A percentile compares a stretch with the other conserved stretches of the same genome.
These are phyloP conservation scores for Automeris io DNA, from an alignment of 2,888 invertebrate genomes.

Conservation along the genomic window DNA sequence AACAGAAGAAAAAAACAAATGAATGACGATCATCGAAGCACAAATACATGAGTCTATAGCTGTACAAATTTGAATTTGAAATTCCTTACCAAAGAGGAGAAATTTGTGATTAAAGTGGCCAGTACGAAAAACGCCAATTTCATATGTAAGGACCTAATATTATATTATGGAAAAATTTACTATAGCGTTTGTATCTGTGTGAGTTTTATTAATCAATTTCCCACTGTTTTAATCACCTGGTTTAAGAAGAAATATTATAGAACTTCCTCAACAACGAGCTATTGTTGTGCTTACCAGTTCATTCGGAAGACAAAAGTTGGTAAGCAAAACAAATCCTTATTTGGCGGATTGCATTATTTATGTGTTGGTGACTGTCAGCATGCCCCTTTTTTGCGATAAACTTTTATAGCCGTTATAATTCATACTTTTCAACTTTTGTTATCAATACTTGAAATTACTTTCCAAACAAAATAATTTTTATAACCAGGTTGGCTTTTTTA, in stretches of 20 bases:
- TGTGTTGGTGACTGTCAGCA: constrained; percentile 59
- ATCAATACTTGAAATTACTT: constrained; percentile 25
- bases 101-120: no score
- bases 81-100: no score
- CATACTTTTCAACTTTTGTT: constrained; percentile 54
- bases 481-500: no score
- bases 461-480: no score
- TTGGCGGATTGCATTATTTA: constrained; percentile 72
- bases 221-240: constrained; percentile 35
- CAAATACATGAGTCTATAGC: no score
- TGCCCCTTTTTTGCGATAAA: constrained; percentile 64
- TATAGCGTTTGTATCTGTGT: no score
- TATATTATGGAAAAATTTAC: no score
- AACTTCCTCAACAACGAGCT: constrained; percentile 24
- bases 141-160: no score
- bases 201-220: constrained; percentile 37
- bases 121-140: no score
- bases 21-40: no score
- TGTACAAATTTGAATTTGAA: no score
- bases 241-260: constrained; percentile 23
- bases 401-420: constrained; percentile 49
- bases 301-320: constrained; percentile 65
- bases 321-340: constrained; percentile 74
- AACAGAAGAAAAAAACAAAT: no score
- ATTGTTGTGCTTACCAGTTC: constrained; percentile 43